Evolutionary conservation across 2,888 invertebrate genomes (phyloP), one percentile per base, ranked within the genome.

Genomic region (Pantelozetes paolii): DNA sequence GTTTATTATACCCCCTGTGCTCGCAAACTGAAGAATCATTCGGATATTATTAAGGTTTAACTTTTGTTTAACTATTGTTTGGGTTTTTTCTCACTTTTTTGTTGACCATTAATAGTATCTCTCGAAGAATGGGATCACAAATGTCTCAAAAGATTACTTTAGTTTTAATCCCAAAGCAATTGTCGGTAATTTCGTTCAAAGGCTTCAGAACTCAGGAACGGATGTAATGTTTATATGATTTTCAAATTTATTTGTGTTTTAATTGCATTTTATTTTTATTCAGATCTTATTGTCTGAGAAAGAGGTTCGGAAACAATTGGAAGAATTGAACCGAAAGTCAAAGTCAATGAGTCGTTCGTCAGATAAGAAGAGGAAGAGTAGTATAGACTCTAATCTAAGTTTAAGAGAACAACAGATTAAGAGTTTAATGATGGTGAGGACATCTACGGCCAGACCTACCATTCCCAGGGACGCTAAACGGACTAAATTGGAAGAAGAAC

Each of bases 131-230:
- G 81, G 81, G 50, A 85, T 85, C 73, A 83, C 83, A 3, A 89
- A 89, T 79, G 83, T 96, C 73, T 88, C 88, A 2, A 86, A 89
- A 28, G 93, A 94, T 77, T 91, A 95, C 84, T 97, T 97, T 83
- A 93, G 91, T 77, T 96, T 94, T 84, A 93, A 91, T 79, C 90
- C 93, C 59, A 89, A 92, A 77, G 87, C 90, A 2, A 88, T 94
- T 76, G 87, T 97, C 50, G 98, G 98, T 1, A 93, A 94, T 77
- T 97, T 94, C 82, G 84, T 94, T 69, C 93, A 95, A 81, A 90
- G 90, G 0, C 79, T 80, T 40, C 79, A 79, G 23, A 79, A 79
- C 59, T 84, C 84, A 59, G 85, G 75, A 26, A 73, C 30, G 28
- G 71, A 72, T 15, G 75, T 75, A 23, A 72, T 64, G 67, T 48